These are phyloP conservation scores for Dasyornis broadbenti DNA, from an alignment of 2,113 vertebrate genomes.

Conservation along the genomic window DNA sequence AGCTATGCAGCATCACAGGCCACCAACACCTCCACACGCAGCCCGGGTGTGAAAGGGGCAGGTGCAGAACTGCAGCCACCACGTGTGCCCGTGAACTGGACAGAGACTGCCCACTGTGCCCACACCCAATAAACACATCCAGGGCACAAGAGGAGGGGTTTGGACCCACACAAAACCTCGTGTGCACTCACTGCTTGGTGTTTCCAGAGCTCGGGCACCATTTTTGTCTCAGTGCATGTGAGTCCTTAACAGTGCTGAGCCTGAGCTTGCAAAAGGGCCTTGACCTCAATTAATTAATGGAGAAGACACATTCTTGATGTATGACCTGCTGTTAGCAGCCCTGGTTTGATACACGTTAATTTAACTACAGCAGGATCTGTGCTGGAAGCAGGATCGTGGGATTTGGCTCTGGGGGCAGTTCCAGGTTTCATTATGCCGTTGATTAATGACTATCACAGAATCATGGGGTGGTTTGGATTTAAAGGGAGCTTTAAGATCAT, in stretches of 20 bases:
- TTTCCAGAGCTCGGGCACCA: background rate
- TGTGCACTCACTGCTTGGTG: background rate
- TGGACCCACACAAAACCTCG: background rate
- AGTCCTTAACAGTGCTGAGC: background rate
- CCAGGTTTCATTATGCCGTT: background rate
- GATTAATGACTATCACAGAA: background rate
- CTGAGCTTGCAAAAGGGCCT: background rate
- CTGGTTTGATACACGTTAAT: background rate
- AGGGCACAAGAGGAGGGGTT: background rate
- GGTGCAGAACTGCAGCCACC: background rate
- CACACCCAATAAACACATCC: background rate
- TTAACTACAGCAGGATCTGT: background rate
- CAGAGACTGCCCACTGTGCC: background rate
- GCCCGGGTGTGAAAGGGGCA: background rate
- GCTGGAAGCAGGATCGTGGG: background rate
- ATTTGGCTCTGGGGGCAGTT: background rate
- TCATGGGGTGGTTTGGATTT: background rate
- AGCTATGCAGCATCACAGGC: background rate
- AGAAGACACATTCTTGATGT: background rate
- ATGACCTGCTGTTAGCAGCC: background rate
- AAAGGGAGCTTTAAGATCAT: background rate
- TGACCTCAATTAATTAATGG: background rate
- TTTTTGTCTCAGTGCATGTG: background rate
- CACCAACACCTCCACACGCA: background rate
- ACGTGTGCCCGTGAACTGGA: background rate